Conservation (phyloP, 2,797 vertebrate genomes). For the Microtus californicus region DNA sequence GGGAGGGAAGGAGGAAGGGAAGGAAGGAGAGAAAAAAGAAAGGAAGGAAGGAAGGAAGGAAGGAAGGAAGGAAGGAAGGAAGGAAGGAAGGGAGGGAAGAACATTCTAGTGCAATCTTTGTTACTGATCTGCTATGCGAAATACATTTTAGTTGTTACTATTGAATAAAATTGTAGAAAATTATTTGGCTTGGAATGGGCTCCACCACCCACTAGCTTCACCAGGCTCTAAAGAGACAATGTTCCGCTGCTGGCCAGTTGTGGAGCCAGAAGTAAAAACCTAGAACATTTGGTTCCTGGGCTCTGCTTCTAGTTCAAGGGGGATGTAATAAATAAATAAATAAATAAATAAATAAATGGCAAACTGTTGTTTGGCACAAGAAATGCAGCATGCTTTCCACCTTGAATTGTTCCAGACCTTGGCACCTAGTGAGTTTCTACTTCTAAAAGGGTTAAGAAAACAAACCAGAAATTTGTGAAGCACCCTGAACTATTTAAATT, state of each 20-base stretch:
- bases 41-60: too few species aligned
- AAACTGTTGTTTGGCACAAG: background rate
- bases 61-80: rapidly evolving
- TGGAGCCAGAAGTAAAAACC: slow-evolving; percentile 42
- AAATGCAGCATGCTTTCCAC: background rate
- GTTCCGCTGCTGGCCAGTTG: background rate
- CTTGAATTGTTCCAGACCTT: background rate
- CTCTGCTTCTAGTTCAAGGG: background rate
- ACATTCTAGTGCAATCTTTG: background rate
- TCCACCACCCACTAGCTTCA: background rate
- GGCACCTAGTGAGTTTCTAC: background rate
- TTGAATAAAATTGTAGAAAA: background rate
- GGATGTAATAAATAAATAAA: background rate
- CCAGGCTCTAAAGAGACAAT: background rate
- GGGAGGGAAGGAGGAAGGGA: too few species aligned
- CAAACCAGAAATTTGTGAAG: slow-evolving; percentile 19
- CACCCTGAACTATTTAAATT: background rate
- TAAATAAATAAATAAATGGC: background rate
- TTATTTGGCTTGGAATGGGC: background rate
- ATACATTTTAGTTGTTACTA: background rate
- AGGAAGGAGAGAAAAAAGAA: too few species aligned
- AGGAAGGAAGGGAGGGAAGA: rapidly evolving
- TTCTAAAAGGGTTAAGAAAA: slow-evolving; percentile 59
- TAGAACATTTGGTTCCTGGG: background rate
- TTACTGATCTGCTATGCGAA: slow-evolving; percentile 5